Percentiles rank a stretch among this genome's conserved stretches.
These are phyloP conservation scores for Helostoma temminkii DNA, from an alignment of 2,797 vertebrate species.

Conservation along the genomic window DNA sequence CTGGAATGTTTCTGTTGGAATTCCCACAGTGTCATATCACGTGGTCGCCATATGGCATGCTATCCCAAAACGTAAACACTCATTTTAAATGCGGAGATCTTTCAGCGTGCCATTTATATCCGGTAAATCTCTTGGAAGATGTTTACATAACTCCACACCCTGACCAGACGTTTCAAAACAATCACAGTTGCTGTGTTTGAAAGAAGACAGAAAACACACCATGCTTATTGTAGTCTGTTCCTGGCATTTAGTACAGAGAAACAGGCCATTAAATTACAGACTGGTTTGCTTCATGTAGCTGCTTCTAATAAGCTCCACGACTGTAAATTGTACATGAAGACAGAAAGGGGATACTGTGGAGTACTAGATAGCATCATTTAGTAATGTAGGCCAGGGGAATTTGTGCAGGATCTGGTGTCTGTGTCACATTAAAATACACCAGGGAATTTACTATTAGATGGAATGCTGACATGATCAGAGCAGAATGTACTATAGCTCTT, in stretches of 20 bases:
- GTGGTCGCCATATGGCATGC: conserved; percentile 37
- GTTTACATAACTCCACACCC: conserved; percentile 30
- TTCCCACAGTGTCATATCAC: conserved; percentile 22
- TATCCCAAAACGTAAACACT: conserved; percentile 43
- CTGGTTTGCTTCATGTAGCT: conserved; percentile 13
- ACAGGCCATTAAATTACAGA: conserved; percentile 2
- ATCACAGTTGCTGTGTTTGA: conserved; percentile 8
- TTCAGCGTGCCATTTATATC: conserved; percentile 15
- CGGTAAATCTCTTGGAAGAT: conserved; percentile 15
- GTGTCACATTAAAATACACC: conserved; percentile 29
- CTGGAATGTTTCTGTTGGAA: conserved; percentile 37
- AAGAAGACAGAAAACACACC: conserved; percentile 6
- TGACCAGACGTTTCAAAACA: conserved; percentile 25
- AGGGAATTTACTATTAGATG: conserved; percentile 23
- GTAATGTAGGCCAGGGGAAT: neutral
- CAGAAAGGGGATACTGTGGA: conserved; percentile 14
- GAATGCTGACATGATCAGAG: conserved; percentile 3
- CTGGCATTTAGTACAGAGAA: conserved; percentile 5
- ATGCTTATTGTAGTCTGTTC: neutral
- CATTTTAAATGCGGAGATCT: conserved; percentile 23
- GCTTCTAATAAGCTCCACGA: conserved; percentile 4
- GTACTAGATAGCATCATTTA: conserved; percentile 21
- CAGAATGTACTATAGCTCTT: neutral
- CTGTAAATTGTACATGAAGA: conserved; percentile 7
- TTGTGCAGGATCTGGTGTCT: conserved; percentile 18